Evolutionary conservation across 2,797 vertebrate species (phyloP).

Genomic region (Phataginus tricuspis): DNA sequence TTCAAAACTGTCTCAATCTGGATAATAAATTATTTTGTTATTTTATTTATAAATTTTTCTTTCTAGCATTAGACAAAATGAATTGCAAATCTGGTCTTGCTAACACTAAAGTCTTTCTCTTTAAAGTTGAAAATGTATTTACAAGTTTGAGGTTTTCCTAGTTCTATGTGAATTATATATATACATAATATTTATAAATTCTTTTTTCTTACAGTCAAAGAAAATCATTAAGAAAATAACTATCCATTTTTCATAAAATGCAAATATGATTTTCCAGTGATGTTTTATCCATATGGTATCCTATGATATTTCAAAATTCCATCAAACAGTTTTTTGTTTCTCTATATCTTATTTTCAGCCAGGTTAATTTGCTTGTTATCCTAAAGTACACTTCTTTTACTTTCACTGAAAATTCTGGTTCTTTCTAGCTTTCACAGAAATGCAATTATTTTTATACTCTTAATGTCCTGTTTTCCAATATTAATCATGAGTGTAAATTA

Average conservation of each 20-base stretch:
- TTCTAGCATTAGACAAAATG: not conserved
- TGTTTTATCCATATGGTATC: not conserved
- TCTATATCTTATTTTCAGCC: conserved; percentile 32
- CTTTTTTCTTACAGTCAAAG: not conserved
- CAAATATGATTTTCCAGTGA: not conserved
- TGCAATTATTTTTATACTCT: not conserved
- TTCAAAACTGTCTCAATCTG: conserved; percentile 1
- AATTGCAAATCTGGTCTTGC: not conserved
- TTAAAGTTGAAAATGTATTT: conserved; percentile 46
- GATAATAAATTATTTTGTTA: not conserved
- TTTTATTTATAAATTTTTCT: not conserved
- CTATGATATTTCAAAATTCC: not conserved
- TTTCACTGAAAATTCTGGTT: not conserved
- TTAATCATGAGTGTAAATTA: not conserved
- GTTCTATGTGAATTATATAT: not conserved
- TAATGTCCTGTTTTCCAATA: not conserved
- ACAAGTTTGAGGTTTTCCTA: not conserved
- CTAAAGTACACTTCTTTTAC: not conserved
- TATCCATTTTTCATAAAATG: conserved; percentile 34
- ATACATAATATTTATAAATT: no score
- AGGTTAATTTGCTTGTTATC: not conserved
- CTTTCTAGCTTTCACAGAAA: not conserved
- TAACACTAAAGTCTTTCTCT: not conserved
- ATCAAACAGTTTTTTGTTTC: not conserved
- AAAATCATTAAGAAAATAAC: not conserved